These are phyloP conservation scores for Odocoileus hemionus DNA, from an alignment of 2,113 vertebrate species.

Conservation along the genomic window DNA sequence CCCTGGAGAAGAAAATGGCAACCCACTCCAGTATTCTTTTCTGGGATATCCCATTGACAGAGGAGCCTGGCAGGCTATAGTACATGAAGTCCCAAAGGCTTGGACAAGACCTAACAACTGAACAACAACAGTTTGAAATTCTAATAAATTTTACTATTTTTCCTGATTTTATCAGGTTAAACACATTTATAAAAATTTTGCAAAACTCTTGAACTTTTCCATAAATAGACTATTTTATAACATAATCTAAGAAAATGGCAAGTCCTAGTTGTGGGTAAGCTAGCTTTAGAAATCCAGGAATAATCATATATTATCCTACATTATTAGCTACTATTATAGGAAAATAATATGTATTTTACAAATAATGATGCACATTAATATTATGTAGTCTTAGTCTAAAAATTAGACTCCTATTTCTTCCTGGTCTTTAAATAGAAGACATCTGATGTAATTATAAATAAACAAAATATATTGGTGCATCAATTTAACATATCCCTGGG, in stretches of 20 bases:
- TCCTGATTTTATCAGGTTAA: neutral
- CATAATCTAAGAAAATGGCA: neutral
- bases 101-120: neutral
- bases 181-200: neutral
- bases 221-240: neutral
- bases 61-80: neutral
- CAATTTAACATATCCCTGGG: neutral
- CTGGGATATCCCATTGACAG: neutral
- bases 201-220: neutral
- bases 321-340: neutral
- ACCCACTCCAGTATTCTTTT: neutral
- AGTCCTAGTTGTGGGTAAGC: neutral
- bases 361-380: neutral
- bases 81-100: neutral
- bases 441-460: neutral
- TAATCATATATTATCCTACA: neutral
- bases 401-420: neutral
- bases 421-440: neutral
- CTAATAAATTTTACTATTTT: neutral
- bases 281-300: neutral
- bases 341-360: neutral
- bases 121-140: neutral
- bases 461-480: neutral
- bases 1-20: neutral
- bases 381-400: neutral